Evolutionary conservation across 2,888 invertebrate species (phyloP), one percentile per base, ranked within the genome.

Genomic region (Mesorhabditis belari): DNA sequence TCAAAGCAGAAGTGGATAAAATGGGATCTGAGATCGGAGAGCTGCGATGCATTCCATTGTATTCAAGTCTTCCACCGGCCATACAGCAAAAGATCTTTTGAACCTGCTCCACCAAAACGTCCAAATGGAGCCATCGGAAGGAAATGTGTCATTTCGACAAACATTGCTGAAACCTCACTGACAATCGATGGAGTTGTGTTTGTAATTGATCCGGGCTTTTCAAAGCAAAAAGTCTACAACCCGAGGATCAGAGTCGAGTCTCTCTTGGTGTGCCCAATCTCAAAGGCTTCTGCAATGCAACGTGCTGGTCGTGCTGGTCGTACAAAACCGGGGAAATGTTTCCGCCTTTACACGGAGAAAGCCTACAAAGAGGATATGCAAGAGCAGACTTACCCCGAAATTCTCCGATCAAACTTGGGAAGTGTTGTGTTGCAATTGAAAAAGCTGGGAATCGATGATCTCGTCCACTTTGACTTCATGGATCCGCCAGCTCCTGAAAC

Each of bases 381-480:
- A 61, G 94, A 95, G 75, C 94, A 96, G 81, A 98, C 96, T 0
- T 96, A 96, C 82, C 95, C 96, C 0, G 85, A 98, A 85, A 96
- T 98, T 81, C 84, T 92, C 62, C n/a, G 78, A 69, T 92, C 92
- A 52, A 92, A 92, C 86, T 87, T 93, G 80, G 95, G 95, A 62
- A 93, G 94, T 73, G 96, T 98, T 72, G 98, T 98, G 71, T 85
- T 99, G 77, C 96, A 98, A 85, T 85, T 99, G 81, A 99, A 99
- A 84, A 98, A 98, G 84, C 87, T 99, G 68, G 90, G 94, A 73
- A 98, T 99, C 77, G 96, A 99, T 81, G 98, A 99, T 85, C 85
- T 99, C 81, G 98, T 98, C 59, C 98, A 98, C 82, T 98, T 98
- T 83, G 98, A 99, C 85, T 99, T 98, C 84, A 98, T 98, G 98